Base-by-base conservation (phyloP, 2,113 vertebrate genomes). In the Carettochelys insculpta region DNA sequence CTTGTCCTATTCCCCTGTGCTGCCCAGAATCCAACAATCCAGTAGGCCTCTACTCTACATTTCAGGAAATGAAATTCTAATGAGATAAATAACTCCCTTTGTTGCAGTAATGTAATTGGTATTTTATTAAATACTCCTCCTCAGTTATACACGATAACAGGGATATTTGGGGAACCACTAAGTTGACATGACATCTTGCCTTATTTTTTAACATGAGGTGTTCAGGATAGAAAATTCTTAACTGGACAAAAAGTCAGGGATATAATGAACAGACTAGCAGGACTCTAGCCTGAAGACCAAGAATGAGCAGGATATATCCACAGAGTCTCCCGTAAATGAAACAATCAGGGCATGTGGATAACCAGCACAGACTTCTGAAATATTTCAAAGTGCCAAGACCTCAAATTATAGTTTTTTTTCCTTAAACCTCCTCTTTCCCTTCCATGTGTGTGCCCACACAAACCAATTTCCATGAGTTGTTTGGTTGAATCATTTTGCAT, bases 251-350 rank as follows among this genome's bases (percentile, higher is more conserved):
- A 91, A 93, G 52, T 8, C 53, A 8, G 53, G 45, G 4, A 48
- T 45, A 10, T n/a, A 83, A 93, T 51, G 25, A 92, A 90, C 22
- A 24, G 61, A 17, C 56, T 89, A 79, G 71, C 82, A 80, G 90
- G 82, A 61, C 14, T 48, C 79, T 68, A 45, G 71, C 52, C 75
- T 89, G 87, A 79, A 88, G 25, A 34, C 65, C 93, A 90, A 93
- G 52, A 45, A 75, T 83, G 83, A 48, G 71, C 16, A 92, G 47
- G 12, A 54, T 22, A 79, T 6, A 14, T 52, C 53, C 86, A 90
- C 91, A 92, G 2, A 73, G 68, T 92, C 50, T 86, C 41, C 71
- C 48, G 50, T 86, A 90, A 96, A 73, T 16, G 90, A 92, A 87
- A 77, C 53, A 88, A 83, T 84, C 52, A 73, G 3, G n/a, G n/a